A percentile compares a stretch with the other conserved stretches of the same genome.
Conservation (phyloP, 2,113 vertebrate genomes). For the Rhinoderma darwinii region DNA sequence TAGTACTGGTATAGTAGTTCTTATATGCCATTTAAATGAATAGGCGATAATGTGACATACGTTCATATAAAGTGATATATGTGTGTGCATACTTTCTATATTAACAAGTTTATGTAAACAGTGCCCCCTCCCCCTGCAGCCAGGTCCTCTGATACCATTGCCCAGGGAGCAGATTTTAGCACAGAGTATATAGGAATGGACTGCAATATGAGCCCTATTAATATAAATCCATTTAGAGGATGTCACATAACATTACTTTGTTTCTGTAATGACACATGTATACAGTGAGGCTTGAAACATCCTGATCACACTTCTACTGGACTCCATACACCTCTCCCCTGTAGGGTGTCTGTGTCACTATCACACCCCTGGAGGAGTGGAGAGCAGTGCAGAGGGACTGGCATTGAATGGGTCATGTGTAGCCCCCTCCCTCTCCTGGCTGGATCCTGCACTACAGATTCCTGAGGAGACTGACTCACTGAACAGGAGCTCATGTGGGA, state of each 20-base stretch:
- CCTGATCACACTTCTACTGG: too few species aligned
- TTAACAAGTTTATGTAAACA: background rate
- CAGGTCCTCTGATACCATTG: background rate
- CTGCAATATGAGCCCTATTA: background rate
- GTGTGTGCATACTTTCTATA: too few species aligned
- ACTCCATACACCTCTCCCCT: background rate
- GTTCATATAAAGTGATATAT: too few species aligned
- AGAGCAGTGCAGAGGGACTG: slow-evolving; percentile 2
- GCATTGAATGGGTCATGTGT: background rate
- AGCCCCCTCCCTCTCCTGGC: slow-evolving; percentile 23
- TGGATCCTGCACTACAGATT: slow-evolving; percentile 20
- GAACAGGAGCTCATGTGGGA: slow-evolving; percentile 44
- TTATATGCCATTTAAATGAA: too few species aligned
- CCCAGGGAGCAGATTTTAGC: background rate
- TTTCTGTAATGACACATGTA: too few species aligned
- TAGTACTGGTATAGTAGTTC: background rate
- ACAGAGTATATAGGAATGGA: background rate
- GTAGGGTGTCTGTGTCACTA: background rate
- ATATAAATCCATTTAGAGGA: background rate
- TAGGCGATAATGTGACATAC: too few species aligned
- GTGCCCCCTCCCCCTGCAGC: background rate
- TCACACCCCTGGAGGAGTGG: slow-evolving; percentile 15
- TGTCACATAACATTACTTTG: background rate
- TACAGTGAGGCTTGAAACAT: too few species aligned
- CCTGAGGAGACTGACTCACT: slow-evolving; percentile 19